Evolutionary conservation across 2,113 vertebrate species (phyloP).

Genomic region (Megalops atlanticus): DNA sequence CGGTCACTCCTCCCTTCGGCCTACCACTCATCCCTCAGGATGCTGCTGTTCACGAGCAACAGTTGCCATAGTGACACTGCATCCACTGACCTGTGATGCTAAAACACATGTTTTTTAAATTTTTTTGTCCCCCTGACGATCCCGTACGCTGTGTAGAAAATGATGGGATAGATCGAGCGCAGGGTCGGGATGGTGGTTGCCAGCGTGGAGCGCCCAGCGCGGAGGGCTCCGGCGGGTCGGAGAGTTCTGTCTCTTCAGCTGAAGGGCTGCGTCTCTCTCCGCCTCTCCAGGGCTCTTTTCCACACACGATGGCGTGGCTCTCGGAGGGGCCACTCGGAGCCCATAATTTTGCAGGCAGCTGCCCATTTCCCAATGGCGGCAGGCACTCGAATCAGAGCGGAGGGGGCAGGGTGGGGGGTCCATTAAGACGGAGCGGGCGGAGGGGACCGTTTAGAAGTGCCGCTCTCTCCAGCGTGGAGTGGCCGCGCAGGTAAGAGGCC

Average conservation of each 20-base stretch:
- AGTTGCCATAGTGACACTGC: no score
- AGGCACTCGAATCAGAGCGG: background rate
- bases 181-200: constrained; percentile 62
- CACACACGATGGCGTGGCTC: constrained; percentile 26
- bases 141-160: constrained; percentile 52
- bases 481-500: constrained; percentile 6
- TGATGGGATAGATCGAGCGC: constrained; percentile 60
- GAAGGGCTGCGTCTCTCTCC: constrained; percentile 59
- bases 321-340: constrained; percentile 25
- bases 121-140: no score
- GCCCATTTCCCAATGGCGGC: background rate
- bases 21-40: no score
- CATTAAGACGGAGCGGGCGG: constrained; percentile 6
- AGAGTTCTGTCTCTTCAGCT: constrained; percentile 51
- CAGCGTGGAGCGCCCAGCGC: constrained; percentile 61
- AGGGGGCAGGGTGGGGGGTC: background rate
- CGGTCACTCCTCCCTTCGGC: background rate
- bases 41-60: background rate
- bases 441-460: background rate
- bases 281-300: constrained; percentile 60
- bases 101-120: background rate
- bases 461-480: background rate
- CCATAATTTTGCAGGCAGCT: background rate
- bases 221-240: constrained; percentile 13
- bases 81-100: background rate